Evolutionary conservation across 2,888 invertebrate species (phyloP).

Genomic region (Netelia inedita): DNA sequence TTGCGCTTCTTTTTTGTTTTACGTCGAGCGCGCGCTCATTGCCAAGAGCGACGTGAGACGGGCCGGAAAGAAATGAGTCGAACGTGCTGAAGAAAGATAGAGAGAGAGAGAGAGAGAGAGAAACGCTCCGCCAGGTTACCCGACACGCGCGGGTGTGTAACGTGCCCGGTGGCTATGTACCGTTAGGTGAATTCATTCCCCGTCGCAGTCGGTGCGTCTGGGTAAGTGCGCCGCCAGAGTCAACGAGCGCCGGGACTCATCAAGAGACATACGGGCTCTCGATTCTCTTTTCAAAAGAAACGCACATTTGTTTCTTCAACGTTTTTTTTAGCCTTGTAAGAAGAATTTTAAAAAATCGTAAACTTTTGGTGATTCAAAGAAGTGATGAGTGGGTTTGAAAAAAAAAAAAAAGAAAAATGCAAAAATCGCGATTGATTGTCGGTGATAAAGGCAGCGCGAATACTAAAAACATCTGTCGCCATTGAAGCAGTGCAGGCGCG

Average conservation of each 20-base stretch:
- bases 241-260: constrained; percentile 55
- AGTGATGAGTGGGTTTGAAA: not conserved
- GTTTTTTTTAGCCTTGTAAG: not conserved
- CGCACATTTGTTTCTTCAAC: not conserved
- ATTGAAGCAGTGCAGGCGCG: constrained; percentile 14
- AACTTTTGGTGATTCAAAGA: not conserved
- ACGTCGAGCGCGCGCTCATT: constrained; percentile 59
- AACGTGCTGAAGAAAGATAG: constrained; percentile 40
- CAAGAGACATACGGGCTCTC: constrained; percentile 29
- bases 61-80: constrained; percentile 62
- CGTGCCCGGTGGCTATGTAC: constrained; percentile 76
- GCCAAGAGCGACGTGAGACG: constrained; percentile 56
- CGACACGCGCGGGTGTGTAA: constrained; percentile 66
- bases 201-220: constrained; percentile 71
- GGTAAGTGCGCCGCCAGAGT: constrained; percentile 60
- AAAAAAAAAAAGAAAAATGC: not conserved
- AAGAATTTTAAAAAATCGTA: not conserved
- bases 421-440: constrained; percentile 18
- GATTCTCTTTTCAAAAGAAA: constrained; percentile 15
- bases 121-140: constrained; percentile 58
- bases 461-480: constrained; percentile 30
- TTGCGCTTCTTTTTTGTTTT: constrained; percentile 42
- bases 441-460: constrained; percentile 21
- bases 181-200: constrained; percentile 81
- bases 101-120: constrained; percentile 45